Evolutionary conservation across 2,113 vertebrate species (phyloP).

Genomic region (Mus spicilegus): DNA sequence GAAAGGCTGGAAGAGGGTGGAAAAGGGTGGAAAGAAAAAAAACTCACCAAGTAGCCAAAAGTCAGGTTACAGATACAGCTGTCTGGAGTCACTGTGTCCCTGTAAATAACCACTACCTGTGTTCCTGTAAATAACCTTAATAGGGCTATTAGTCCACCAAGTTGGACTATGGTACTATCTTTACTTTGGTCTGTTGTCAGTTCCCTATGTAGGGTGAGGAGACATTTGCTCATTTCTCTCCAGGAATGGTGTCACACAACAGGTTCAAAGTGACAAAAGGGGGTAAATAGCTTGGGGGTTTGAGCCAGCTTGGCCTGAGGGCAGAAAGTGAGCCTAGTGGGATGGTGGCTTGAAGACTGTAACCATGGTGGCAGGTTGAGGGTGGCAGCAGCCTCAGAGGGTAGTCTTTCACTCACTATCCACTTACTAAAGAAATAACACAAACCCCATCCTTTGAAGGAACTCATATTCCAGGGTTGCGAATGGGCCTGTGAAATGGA

Average conservation of each 20-base stretch:
- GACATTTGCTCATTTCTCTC: not conserved
- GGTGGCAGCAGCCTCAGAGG: not conserved
- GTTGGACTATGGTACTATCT: not conserved
- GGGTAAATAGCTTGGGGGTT: not conserved
- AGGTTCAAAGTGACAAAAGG: not conserved
- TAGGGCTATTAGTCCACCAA: not conserved
- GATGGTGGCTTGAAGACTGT: not conserved
- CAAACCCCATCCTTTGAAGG: not conserved
- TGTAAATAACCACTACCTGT: not conserved
- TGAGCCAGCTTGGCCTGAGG: no score
- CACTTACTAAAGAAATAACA: not conserved
- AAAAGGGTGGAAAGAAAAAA: no score
- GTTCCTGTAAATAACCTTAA: not conserved
- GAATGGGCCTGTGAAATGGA: no score
- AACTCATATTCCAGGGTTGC: not conserved
- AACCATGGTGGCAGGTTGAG: not conserved
- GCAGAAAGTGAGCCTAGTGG: no score
- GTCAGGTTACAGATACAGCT: not conserved
- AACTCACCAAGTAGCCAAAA: no score
- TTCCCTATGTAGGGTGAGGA: not conserved
- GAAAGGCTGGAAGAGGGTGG: no score
- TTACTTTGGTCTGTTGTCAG: not conserved
- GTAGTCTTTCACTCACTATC: not conserved
- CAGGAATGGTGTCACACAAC: not conserved
- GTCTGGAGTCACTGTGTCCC: not conserved